These are phyloP conservation scores for Neodon shergylaensis DNA, from an alignment of 2,113 vertebrate species.

Conservation along the genomic window DNA sequence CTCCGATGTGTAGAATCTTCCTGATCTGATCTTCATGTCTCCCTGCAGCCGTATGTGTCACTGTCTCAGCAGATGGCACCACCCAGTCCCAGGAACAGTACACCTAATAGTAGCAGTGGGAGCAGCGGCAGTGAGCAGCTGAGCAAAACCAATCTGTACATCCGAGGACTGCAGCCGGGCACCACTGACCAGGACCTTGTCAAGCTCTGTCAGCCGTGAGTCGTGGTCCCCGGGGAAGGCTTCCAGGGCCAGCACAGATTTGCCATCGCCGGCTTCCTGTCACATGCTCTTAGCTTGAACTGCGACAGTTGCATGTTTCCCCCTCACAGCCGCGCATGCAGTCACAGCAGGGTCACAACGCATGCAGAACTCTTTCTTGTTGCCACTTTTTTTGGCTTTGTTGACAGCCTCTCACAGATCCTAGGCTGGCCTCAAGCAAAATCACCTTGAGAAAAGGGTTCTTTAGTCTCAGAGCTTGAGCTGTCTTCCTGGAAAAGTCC, in stretches of 20 bases:
- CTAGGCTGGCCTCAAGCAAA: not conserved
- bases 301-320: not conserved
- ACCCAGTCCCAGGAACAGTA: slow-evolving; percentile 90
- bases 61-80: slow-evolving; percentile 93
- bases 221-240: slow-evolving; percentile 37
- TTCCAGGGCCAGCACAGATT: not conserved
- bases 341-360: not conserved
- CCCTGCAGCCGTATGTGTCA: slow-evolving; percentile 91
- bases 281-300: not conserved
- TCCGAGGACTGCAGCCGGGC: slow-evolving; percentile 94
- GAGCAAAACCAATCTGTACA: slow-evolving; percentile 97
- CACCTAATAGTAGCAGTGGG: slow-evolving; percentile 84
- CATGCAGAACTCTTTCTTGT: not conserved
- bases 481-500: fast-evolving
- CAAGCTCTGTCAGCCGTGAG: slow-evolving; percentile 96
- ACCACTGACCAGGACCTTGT: slow-evolving; percentile 97
- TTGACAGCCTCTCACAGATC: not conserved
- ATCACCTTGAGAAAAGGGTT: not conserved
- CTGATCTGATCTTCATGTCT: slow-evolving; percentile 56
- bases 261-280: not conserved
- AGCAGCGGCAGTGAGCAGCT: slow-evolving; percentile 89
- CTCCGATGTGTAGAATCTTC: not conserved
- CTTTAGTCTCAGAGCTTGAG: not conserved
- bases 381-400: not conserved
- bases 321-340: not conserved